Conservation (phyloP, 2,113 vertebrate genomes). For the Trichomycterus rosablanca region DNA sequence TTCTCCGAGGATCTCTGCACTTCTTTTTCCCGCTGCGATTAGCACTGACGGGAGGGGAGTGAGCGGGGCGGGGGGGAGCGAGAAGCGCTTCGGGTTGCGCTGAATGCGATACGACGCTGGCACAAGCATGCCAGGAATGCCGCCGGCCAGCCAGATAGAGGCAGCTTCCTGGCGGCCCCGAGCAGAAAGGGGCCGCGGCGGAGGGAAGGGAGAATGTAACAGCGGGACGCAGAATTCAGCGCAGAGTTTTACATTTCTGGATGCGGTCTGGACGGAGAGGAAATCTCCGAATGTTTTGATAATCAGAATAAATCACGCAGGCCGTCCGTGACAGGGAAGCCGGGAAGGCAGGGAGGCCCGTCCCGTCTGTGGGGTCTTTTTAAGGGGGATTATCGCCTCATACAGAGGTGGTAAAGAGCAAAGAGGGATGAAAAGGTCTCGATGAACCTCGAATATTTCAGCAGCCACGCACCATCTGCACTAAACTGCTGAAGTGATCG, state of each 20-base stretch:
- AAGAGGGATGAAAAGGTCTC: neutral
- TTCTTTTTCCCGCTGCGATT: constrained; percentile 21
- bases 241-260: constrained; percentile 55
- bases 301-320: constrained; percentile 57
- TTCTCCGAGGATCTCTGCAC: neutral
- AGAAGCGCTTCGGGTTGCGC: constrained; percentile 17
- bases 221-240: constrained; percentile 22
- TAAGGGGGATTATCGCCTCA: constrained; percentile 36
- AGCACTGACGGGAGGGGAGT: constrained; percentile 17
- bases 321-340: constrained; percentile 35
- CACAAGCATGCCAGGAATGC: constrained; percentile 37
- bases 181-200: constrained; percentile 5
- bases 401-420: constrained; percentile 35
- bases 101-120: constrained; percentile 29
- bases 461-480: neutral
- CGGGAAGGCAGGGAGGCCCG: neutral
- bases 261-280: constrained; percentile 47
- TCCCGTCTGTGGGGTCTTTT: constrained; percentile 9
- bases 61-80: no score
- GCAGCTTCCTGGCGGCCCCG: constrained; percentile 26
- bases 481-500: neutral
- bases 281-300: constrained; percentile 56
- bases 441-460: constrained; percentile 4
- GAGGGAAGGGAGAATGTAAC: constrained; percentile 1
- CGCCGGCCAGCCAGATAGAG: constrained; percentile 15